These are phyloP conservation scores for Drosophila dunni DNA, from an alignment of 1,140 invertebrate species.

Conservation along the genomic window DNA sequence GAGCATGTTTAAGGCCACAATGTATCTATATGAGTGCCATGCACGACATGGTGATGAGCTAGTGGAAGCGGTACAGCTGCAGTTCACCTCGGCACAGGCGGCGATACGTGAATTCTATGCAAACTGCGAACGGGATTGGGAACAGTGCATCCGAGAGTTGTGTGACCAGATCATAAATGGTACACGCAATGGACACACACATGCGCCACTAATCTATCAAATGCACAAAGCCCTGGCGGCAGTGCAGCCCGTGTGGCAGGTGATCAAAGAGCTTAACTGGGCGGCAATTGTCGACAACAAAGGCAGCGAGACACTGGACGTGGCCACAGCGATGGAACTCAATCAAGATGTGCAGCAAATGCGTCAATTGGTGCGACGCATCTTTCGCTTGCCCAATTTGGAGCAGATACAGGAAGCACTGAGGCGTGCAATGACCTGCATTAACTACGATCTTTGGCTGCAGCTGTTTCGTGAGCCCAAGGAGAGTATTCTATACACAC, in stretches of 20 bases:
- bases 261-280: constrained; percentile 63
- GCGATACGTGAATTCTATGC: constrained; percentile 24
- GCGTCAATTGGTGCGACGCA: constrained; percentile 57
- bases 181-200: constrained; percentile 46
- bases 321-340: constrained; percentile 15
- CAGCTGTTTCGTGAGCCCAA: constrained; percentile 55
- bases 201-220: constrained; percentile 44
- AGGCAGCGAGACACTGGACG: constrained; percentile 10
- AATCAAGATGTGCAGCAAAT: constrained; percentile 49
- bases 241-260: constrained; percentile 50
- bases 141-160: constrained; percentile 41
- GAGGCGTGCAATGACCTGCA: constrained; percentile 29
- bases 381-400: constrained; percentile 38
- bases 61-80: constrained; percentile 35
- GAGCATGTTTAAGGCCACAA: constrained; percentile 55
- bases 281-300: constrained; percentile 20
- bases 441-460: constrained; percentile 50
- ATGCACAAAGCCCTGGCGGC: constrained; percentile 50
- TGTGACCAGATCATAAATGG: constrained; percentile 45
- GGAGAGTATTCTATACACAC: constrained; percentile 43
- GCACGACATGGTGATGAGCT: constrained; percentile 45
- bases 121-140: constrained; percentile 2
- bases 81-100: constrained; percentile 11
- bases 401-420: constrained; percentile 51
- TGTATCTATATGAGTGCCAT: constrained; percentile 65